Base-by-base conservation (phyloP, 1,140 invertebrate species). In the Alviniconcha marisindica region DNA sequence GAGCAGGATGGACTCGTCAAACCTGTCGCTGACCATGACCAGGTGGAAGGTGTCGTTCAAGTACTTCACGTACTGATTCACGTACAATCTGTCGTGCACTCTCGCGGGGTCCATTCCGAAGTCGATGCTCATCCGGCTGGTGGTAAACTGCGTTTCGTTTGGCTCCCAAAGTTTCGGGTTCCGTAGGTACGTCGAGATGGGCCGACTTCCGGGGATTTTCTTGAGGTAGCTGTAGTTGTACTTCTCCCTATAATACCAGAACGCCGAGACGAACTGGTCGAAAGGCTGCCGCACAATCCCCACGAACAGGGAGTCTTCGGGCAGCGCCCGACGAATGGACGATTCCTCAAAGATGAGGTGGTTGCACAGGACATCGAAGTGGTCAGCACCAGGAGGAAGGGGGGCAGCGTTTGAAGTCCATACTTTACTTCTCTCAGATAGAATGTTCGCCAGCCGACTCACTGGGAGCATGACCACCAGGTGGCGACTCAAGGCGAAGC, bases 1-100 rank as follows among this genome's bases (percentile, higher is more conserved):
- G 10, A 94, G 85, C 60, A 94, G 88, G 48, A 94, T 86, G 2
- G 94, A 94, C 81, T 94, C 93, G 77, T 94, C 94, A 87, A 94
- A 93, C 54, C 91, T 87, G 82, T 94, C 94, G 1, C 93, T 88
- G 12, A 94, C 90, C 92, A 94, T 91, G 28, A 94, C 91, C 14
- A 94, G 89, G 83, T 93, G 89, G 85, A 94, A 94, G 18, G 91
- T 84, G 7, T 78, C 73, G 14, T 94, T 93, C 2, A 94, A 73
- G 2, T 74, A 36, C 5, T 74, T 63, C 1, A 87, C 21, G 40
- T 83, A 86, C 28, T 66, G 63, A 10, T 69, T 10, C 1, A 84
- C 54, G 15, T 14, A 36, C 1, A 4, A 31, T 0, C 18, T 3
- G 0, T 54, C 38, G 42, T 80, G 28, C n/a, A 73, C 18, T 5